These are phyloP conservation scores for Syrphus vitripennis DNA, from an alignment of 2,888 invertebrate genomes.

Conservation along the genomic window DNA sequence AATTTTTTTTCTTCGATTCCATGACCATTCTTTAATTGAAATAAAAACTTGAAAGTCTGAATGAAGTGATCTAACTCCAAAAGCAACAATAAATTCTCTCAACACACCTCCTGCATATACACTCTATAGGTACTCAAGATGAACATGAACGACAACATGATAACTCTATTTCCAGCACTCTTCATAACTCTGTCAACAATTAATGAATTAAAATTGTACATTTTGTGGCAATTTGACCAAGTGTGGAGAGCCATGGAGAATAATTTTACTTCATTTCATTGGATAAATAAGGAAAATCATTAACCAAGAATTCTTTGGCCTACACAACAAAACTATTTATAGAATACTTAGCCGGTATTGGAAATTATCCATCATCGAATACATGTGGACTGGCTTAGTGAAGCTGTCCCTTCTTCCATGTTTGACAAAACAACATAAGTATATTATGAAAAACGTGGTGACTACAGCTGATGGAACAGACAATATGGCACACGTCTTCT, in stretches of 20 bases:
- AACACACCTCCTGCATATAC: constrained; percentile 26
- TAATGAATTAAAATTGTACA: constrained; percentile 47
- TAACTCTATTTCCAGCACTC: constrained; percentile 45
- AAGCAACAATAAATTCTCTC: neutral
- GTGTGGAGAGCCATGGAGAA: constrained; percentile 9
- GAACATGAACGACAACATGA: constrained; percentile 12
- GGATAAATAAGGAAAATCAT: constrained; percentile 43
- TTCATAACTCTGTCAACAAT: neutral
- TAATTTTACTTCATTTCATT: constrained; percentile 14
- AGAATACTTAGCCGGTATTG: constrained; percentile 2
- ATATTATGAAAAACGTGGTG: constrained; percentile 9
- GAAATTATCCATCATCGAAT: constrained; percentile 50
- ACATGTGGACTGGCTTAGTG: constrained; percentile 25
- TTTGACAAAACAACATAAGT: constrained; percentile 32
- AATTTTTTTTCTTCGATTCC: no score
- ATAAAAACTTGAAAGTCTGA: neutral
- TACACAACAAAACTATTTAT: constrained; percentile 30
- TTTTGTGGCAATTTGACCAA: constrained; percentile 49
- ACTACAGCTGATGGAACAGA: constrained; percentile 37
- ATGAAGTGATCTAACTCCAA: neutral
- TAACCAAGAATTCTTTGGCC: constrained; percentile 20
- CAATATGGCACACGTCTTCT: constrained; percentile 54
- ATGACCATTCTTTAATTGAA: neutral
- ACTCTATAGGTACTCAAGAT: neutral
- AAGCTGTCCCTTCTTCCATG: constrained; percentile 43